Evolutionary conservation across 2,113 vertebrate species (phyloP), one percentile per base, ranked within the genome.

Genomic region (Calidris pugnax): DNA sequence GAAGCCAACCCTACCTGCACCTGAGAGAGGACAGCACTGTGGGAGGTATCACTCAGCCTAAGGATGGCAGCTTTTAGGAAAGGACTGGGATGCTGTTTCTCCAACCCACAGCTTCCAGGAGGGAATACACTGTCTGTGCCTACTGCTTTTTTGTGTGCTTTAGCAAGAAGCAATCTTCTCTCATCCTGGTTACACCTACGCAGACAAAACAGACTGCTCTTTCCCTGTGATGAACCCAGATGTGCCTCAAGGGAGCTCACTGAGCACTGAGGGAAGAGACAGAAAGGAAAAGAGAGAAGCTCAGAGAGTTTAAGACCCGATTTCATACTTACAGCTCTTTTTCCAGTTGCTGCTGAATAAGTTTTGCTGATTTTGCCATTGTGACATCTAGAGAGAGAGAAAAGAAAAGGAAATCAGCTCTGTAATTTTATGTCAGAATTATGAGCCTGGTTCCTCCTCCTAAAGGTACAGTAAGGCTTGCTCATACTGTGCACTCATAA

Each of bases 341-440:
- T 96, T 99, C 99, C 97, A 99, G 98, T 93, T 99, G 99, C 85
- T 99, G 99, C 56, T 99, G 99, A 97, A 99, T 99, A 92, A 99
- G 97, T 97, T 99, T 99, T 53, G 99, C 99, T 10, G 99, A 99
- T 96, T 99, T 99, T 85, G 99, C 99, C 99, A 99, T 99, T 63
- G 98, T 97, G 68, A 99, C 97, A 96, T 99, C 99, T 99, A 76
- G 41, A 69, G 91, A 95, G 55, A 80, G 96, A n/a, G n/a, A 73
- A 94, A 89, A 90, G 22, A 81, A 59, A 85, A 22, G 5, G 7
- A 62, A 93, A 50, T 72, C 24, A 81, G 41, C 39, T 89, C 72
- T 56, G 20, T 67, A 50, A 30, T 3, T 75, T 85, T 50, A 47
- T 10, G 30, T 66, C 39, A 72, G 43, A 57, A 77, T 43, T 45